Evolutionary conservation across 2,797 vertebrate species (phyloP), one percentile per base, ranked within the genome.

Genomic region (Rhyacichthys aspro): DNA sequence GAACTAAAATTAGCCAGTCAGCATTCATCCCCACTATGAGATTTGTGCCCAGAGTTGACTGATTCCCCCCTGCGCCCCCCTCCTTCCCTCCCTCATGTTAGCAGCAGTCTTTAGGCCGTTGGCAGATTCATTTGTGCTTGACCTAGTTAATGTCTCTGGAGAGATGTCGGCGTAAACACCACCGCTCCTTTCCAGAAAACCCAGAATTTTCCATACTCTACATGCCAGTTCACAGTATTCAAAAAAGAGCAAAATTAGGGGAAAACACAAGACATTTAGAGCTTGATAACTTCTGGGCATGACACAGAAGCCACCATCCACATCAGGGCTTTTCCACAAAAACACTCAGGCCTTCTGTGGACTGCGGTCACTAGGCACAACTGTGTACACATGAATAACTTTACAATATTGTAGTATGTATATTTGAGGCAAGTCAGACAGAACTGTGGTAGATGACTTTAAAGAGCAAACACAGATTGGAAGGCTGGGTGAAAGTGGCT

Each of bases 131-230:
- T 86, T 83, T 89, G 82, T 46, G 82, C 73, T 82, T 90, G 87
- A 89, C 90, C 89, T 90, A 88, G 81, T 89, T 87, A 85, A 83
- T 65, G 83, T 83, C 84, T 80, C 83, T 36, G 62, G 76, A 80
- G 73, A 74, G 70, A 78, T 70, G 60, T 74, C 76, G 59, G 58
- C 63, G 82, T 88, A 89, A 89, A 91, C 83, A 89, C 59, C 71
- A 76, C 49, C 59, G 58, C 69, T 77, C 36, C 70, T 79, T 66
- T 58, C 62, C 61, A 63, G 44, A 79, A 83, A 86, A 84, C 55
- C 75, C 80, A 85, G 80, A 88, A 88, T 86, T 89, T 89, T 90
- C 86, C 89, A 84, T 48, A 58, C 44, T 65, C 61, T 57, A 44
- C 61, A 61, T 63, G 23, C 42, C 61, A 66, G 48, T 68, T 56